A percentile compares a stretch with the other conserved stretches of the same genome.
phyloP scores from a whole-genome alignment of 2,797 vertebrate genomes.

The Falco berigora region DNA sequence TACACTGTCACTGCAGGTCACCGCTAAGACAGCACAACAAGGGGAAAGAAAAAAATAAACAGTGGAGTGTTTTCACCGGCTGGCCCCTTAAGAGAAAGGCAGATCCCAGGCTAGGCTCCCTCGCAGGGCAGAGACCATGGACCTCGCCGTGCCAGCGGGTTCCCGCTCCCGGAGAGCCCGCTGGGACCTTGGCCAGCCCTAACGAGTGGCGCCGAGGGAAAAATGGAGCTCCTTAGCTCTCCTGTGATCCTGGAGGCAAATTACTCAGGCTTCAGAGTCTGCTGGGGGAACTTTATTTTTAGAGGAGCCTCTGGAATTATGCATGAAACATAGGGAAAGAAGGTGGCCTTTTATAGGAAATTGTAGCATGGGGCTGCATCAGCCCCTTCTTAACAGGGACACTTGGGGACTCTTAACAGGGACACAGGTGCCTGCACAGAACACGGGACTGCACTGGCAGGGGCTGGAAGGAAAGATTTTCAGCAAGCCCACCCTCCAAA shows the following conservation, averaged over 20 bases:
- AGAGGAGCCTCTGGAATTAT: constrained; percentile 53
- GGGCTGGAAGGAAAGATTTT: neutral
- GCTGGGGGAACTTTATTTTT: constrained; percentile 45
- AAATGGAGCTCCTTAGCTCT: neutral
- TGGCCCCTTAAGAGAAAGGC: neutral
- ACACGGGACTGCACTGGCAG: fast-evolving
- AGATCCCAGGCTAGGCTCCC: neutral
- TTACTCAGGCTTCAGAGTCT: neutral
- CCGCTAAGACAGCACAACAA: neutral
- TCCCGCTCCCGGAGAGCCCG: neutral
- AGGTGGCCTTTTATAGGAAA: neutral
- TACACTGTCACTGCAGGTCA: neutral
- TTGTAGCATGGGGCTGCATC: neutral
- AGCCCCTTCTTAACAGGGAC: neutral
- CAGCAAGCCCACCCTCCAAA: neutral
- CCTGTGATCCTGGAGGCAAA: neutral
- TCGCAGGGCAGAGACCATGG: neutral
- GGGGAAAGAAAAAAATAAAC: too few species aligned
- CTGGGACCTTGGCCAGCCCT: neutral
- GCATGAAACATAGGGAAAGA: neutral
- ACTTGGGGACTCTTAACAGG: neutral
- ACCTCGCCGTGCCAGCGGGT: fast-evolving
- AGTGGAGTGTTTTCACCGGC: neutral
- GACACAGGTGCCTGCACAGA: neutral
- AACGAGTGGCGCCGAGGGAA: neutral